phyloP scores from a whole-genome alignment of 2,113 vertebrate species.

The Thinocorus orbignyianus region DNA sequence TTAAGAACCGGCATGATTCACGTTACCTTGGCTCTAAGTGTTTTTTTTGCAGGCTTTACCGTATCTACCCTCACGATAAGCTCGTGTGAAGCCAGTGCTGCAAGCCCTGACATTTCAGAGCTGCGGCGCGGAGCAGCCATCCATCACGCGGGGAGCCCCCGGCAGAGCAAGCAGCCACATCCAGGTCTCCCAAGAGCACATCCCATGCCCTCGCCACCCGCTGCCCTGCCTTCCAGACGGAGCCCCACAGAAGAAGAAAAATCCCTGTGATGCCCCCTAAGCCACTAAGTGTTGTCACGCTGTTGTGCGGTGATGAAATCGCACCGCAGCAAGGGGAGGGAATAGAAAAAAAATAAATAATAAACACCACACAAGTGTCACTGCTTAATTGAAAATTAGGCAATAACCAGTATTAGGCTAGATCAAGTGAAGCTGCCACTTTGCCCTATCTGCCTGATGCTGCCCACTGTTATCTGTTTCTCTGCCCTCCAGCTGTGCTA shows the following conservation, averaged over 20 bases:
- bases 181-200: background rate
- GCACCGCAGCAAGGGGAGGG: accelerated
- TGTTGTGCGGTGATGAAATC: background rate
- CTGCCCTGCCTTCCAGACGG: background rate
- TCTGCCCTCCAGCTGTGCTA: background rate
- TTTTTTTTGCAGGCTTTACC: conserved; percentile 9
- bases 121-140: background rate
- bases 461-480: background rate
- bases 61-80: background rate
- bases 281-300: background rate
- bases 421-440: background rate
- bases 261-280: background rate
- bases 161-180: background rate
- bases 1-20: conserved; percentile 38
- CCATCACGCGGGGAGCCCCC: background rate
- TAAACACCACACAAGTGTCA: background rate
- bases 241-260: background rate
- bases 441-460: background rate
- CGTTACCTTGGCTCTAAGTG: conserved; percentile 24
- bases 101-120: conserved; percentile 28
- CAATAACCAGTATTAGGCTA: background rate
- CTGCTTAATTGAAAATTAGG: background rate
- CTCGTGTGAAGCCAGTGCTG: background rate
- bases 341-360: background rate
- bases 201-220: background rate